A percentile compares a stretch with the other conserved stretches of the same genome.
These are phyloP conservation scores for Shinisaurus crocodilurus DNA, from an alignment of 2,113 vertebrate species.

Conservation along the genomic window DNA sequence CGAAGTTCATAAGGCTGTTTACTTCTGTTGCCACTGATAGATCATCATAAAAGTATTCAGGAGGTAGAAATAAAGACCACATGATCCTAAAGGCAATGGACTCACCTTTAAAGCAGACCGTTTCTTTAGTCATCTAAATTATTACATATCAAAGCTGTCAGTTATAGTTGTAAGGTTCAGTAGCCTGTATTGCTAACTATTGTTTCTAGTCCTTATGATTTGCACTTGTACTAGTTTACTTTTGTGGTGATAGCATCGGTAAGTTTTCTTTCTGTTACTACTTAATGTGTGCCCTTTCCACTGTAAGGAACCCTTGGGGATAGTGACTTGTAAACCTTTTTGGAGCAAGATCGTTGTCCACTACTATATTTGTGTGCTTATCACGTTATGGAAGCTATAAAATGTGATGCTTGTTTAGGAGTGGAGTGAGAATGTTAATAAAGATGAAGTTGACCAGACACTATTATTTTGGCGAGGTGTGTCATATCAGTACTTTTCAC, in stretches of 20 bases:
- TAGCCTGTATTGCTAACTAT: conserved; percentile 2
- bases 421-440: conserved; percentile 53
- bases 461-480: not conserved
- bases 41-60: not conserved
- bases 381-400: conserved; percentile 70
- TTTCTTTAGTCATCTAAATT: not conserved
- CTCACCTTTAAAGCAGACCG: not conserved
- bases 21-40: not conserved
- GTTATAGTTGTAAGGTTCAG: not conserved
- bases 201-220: conserved; percentile 28
- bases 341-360: conserved; percentile 52
- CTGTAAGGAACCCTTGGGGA: conserved; percentile 28
- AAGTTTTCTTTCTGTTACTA: not conserved
- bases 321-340: conserved; percentile 53
- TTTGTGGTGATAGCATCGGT: conserved; percentile 37
- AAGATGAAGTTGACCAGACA: conserved; percentile 58
- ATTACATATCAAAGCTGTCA: not conserved
- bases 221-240: not conserved
- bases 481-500: not conserved
- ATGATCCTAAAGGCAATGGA: not conserved
- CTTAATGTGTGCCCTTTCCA: conserved; percentile 13
- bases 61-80: not conserved
- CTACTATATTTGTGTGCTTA: conserved; percentile 36
- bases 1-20: not conserved
- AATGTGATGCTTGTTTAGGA: conserved; percentile 66